These are phyloP conservation scores for Electrophaes corylata DNA, from an alignment of 2,888 invertebrate genomes.

Conservation along the genomic window DNA sequence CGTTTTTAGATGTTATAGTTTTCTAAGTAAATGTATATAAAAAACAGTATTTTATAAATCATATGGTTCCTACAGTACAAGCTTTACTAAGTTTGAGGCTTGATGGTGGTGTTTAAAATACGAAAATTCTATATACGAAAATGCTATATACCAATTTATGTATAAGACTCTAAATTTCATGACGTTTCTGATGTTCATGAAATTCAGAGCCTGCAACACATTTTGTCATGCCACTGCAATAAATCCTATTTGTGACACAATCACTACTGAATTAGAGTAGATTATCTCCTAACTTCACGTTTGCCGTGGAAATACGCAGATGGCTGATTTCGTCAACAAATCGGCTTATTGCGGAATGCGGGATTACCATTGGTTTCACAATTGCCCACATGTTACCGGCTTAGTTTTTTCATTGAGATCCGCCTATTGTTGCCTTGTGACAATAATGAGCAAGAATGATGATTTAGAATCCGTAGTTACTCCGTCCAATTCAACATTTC, in stretches of 20 bases:
- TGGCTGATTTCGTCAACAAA: conserved; percentile 10
- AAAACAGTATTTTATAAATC: no score
- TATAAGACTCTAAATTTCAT: no score
- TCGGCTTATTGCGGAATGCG: conserved; percentile 5
- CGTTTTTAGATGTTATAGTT: no score
- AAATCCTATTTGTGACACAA: background rate
- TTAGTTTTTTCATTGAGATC: background rate
- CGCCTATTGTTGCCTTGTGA: background rate
- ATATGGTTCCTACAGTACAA: no score
- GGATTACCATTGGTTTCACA: background rate
- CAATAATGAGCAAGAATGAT: background rate
- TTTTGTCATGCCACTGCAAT: background rate
- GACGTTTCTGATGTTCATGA: background rate
- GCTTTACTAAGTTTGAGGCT: no score
- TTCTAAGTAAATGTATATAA: no score
- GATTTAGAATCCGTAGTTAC: background rate
- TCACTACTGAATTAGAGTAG: background rate
- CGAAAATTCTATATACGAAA: no score
- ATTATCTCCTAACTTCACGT: conserved; percentile 5
- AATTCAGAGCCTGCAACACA: background rate
- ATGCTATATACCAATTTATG: no score
- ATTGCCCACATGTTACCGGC: background rate
- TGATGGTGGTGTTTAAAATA: no score
- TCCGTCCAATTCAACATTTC: no score
- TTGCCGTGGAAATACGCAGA: conserved; percentile 10